Evolutionary conservation across 2,797 vertebrate species (phyloP), one percentile per base, ranked within the genome.

Genomic region (Semaprochilodus insignis): DNA sequence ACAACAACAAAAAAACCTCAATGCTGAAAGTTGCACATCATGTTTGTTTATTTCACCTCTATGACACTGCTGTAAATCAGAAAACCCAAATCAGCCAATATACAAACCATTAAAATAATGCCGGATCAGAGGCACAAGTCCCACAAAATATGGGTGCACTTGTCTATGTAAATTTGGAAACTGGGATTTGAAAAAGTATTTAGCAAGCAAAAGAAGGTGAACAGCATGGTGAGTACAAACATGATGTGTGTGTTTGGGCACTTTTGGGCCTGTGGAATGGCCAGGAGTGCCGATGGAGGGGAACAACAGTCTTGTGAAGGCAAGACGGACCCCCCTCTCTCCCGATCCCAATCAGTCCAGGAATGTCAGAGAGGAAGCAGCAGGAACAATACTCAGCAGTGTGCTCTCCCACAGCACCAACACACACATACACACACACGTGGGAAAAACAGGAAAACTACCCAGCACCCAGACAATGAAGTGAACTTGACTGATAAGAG

Each of bases 331-430:
- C n/a, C 44, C 36, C 48, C n/a, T 13, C 59, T 62, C n/a, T 17
- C 57, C 31, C 4, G 36, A 60, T 21, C 25, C 82, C 82, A 93
- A 94, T 95, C 93, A 92, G 90, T 51, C 85, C 87, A 94, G 92
- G 94, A 96, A 96, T 96, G 94, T 94, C 91, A 90, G 92, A 93
- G 90, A 94, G 95, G 95, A 96, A 95, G 91, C 90, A 85, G 84
- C 63, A 83, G 82, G 89, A 95, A 96, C 95, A 94, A 94, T 95
- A 92, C 88, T 82, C 85, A 91, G 85, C 87, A 89, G 92, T 93
- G 90, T 89, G 21, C 63, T 73, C 74, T 81, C 65, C 65, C 67
- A 81, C 55, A 74, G 63, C 71, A 77, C 10, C 36, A 62, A 2
- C 76, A 73, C 91, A 88, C 77, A 90, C 89, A 75, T n/a, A 55